Percentiles rank a stretch among this genome's conserved stretches.
Conservation (phyloP, 2,888 invertebrate genomes). For the Aphodius granarius region DNA sequence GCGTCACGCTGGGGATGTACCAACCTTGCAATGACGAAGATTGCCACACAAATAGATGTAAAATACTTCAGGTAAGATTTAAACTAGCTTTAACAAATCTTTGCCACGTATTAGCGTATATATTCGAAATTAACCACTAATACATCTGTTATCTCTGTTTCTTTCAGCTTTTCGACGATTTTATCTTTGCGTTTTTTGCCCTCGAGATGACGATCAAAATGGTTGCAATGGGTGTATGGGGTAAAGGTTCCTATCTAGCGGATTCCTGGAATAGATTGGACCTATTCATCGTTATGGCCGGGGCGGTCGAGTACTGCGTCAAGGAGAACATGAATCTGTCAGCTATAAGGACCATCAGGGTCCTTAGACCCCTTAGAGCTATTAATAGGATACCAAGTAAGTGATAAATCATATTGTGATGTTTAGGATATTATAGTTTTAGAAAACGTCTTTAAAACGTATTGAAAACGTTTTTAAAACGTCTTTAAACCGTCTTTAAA, state of each 20-base stretch:
- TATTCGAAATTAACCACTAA: background rate
- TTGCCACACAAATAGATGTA: conserved; percentile 86
- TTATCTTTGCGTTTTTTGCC: conserved; percentile 98
- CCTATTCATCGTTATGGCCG: conserved; percentile 96
- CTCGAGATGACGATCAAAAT: conserved; percentile 98
- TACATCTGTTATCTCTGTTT: conserved; percentile 24
- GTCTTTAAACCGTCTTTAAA: too few species aligned
- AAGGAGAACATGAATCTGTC: conserved; percentile 98
- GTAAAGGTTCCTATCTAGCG: conserved; percentile 91
- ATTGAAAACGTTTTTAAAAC: too few species aligned
- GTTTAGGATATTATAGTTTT: background rate
- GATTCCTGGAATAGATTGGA: conserved; percentile 99
- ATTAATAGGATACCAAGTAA: conserved; percentile 99
- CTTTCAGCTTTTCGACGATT: conserved; percentile 91
- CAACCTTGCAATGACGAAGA: conserved; percentile 96
- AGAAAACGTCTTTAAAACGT: too few species aligned
- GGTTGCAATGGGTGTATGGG: conserved; percentile 96
- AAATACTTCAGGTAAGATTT: conserved; percentile 81
- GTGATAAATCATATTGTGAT: conserved; percentile 54
- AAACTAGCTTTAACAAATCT: conserved; percentile 3
- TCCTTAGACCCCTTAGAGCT: conserved; percentile 92
- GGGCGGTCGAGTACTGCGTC: conserved; percentile 87
- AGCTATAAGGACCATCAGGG: conserved; percentile 97
- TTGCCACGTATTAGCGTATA: background rate
- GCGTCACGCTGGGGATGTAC: conserved; percentile 99